phyloP scores from a whole-genome alignment of 2,797 vertebrate genomes.

The Halcyon leucocephala region DNA sequence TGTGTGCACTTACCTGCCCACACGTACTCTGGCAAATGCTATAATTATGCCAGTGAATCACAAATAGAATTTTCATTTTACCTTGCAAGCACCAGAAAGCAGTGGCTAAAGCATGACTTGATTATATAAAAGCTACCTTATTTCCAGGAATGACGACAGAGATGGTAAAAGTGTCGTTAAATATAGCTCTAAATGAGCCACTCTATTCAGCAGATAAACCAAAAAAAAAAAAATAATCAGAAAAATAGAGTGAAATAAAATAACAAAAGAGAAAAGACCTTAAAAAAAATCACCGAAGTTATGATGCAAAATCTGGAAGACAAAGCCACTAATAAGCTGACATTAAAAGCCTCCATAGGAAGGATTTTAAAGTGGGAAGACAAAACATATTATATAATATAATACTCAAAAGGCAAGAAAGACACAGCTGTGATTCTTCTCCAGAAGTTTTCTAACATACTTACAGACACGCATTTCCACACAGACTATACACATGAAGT shows the following conservation, averaged over 20 bases:
- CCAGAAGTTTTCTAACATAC: neutral
- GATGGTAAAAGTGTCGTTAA: neutral
- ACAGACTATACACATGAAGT: neutral
- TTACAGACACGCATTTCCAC: neutral
- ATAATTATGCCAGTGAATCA: slow-evolving; percentile 59
- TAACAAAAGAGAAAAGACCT: neutral
- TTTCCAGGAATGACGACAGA: slow-evolving; percentile 46
- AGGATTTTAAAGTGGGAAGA: neutral
- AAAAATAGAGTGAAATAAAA: neutral
- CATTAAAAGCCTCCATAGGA: neutral
- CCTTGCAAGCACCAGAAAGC: neutral
- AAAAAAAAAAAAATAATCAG: slow-evolving; percentile 39
- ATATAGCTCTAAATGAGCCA: slow-evolving; percentile 20
- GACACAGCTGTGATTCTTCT: neutral
- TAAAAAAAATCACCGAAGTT: neutral
- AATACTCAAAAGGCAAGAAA: neutral
- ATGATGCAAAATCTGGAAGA: neutral
- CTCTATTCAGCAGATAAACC: neutral
- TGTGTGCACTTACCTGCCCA: slow-evolving; percentile 25
- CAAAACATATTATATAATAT: neutral
- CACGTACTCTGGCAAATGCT: slow-evolving; percentile 7
- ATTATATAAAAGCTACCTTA: slow-evolving; percentile 52
- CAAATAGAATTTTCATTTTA: slow-evolving; percentile 48
- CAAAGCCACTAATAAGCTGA: neutral
- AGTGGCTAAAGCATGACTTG: neutral